phyloP scores from a whole-genome alignment of 1,140 invertebrate species.

The Acromyrmex heyeri region DNA sequence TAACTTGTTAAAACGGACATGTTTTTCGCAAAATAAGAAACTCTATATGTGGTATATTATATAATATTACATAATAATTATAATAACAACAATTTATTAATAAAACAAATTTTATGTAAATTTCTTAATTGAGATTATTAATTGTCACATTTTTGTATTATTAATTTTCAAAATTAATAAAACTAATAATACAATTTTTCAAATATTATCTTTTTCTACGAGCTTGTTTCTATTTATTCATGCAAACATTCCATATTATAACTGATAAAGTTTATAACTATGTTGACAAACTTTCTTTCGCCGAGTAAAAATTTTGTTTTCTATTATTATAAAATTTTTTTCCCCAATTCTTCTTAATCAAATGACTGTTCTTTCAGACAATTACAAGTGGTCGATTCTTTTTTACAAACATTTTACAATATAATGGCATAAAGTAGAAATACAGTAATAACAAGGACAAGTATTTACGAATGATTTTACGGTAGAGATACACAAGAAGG shows the following conservation, averaged over 20 bases:
- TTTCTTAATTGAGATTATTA: constrained; percentile 12
- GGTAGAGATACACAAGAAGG: constrained; percentile 52
- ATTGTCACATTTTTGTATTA: neutral
- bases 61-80: neutral
- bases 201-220: neutral
- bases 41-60: neutral
- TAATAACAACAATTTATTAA: constrained; percentile 1
- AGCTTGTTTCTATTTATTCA: neutral
- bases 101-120: neutral
- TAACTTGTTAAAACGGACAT: constrained; percentile 20
- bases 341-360: constrained; percentile 1
- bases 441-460: constrained; percentile 68
- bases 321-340: neutral
- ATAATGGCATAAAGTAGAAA: constrained; percentile 36
- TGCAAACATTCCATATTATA: neutral
- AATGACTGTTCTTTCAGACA: constrained; percentile 24
- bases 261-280: neutral
- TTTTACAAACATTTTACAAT: constrained; percentile 49
- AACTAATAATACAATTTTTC: neutral
- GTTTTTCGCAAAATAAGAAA: neutral
- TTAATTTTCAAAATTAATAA: constrained; percentile 9
- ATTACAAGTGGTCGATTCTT: constrained; percentile 43
- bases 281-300: neutral
- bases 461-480: constrained; percentile 73
- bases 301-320: constrained; percentile 5